phyloP scores from a whole-genome alignment of 2,113 vertebrate genomes.

The Circaetus gallicus region DNA sequence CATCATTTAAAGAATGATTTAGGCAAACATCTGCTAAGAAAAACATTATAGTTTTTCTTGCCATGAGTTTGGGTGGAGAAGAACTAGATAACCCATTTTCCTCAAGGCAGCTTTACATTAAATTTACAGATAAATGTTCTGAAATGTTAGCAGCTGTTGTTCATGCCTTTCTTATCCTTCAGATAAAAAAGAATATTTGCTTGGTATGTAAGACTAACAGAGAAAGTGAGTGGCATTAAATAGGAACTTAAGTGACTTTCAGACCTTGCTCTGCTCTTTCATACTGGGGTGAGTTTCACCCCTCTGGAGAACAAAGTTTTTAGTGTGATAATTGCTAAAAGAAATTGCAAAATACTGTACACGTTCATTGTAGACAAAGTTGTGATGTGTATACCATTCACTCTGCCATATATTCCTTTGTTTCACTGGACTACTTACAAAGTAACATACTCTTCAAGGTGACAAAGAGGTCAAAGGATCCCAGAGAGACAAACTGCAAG shows the following conservation, averaged over 20 bases:
- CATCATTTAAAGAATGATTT: constrained; percentile 27
- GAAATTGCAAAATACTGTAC: background rate
- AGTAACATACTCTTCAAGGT: background rate
- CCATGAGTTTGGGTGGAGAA: background rate
- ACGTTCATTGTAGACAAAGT: background rate
- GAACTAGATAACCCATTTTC: background rate
- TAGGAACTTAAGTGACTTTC: background rate
- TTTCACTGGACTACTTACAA: background rate
- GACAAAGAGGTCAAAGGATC: background rate
- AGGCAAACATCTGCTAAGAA: constrained; percentile 16
- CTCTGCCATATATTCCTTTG: background rate
- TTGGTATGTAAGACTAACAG: background rate
- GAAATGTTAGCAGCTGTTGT: background rate
- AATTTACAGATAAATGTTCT: background rate
- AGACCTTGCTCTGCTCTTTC: background rate
- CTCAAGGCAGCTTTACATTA: background rate
- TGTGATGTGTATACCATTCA: background rate
- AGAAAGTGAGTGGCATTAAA: background rate
- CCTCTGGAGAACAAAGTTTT: background rate
- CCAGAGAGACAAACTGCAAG: background rate
- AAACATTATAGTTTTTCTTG: background rate
- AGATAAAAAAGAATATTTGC: background rate
- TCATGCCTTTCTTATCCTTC: background rate
- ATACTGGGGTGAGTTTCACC: background rate
- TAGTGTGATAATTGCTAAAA: background rate